Conservation (phyloP, 64 coral and sea anemone genomes). For the Platygyra sinensis region DNA sequence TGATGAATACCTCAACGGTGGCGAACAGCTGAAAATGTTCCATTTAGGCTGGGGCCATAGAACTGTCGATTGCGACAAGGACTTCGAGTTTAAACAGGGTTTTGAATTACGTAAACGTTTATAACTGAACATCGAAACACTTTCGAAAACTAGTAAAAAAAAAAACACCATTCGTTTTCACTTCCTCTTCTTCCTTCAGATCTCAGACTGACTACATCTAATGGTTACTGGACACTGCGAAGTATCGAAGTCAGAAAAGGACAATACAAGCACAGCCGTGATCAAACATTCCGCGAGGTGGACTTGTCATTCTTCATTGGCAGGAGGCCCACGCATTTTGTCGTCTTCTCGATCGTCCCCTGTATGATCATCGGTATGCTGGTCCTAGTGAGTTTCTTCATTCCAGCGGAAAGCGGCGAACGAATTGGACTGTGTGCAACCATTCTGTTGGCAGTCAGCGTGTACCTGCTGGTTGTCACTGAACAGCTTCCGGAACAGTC, state of each 20-base stretch:
- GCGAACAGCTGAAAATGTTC: too few relatives aligned
- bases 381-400: slow-evolving; percentile 61
- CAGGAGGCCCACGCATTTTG: slow-evolving; percentile 47
- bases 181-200: background rate
- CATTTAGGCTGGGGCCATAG: too few relatives aligned
- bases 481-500: slow-evolving; percentile 73
- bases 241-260: background rate
- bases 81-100: too few relatives aligned
- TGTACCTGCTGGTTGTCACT: slow-evolving; percentile 62
- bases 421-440: slow-evolving; percentile 68
- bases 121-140: too few relatives aligned
- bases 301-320: slow-evolving; percentile 17
- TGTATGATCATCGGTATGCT: slow-evolving; percentile 60
- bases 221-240: slow-evolving; percentile 34
- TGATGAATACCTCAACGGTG: too few relatives aligned
- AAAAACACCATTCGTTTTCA: too few relatives aligned
- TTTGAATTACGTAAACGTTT: too few relatives aligned
- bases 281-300: background rate
- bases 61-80: too few relatives aligned
- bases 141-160: too few relatives aligned
- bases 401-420: slow-evolving; percentile 74
- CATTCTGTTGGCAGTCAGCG: slow-evolving; percentile 73
- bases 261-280: background rate
- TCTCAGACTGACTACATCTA: slow-evolving; percentile 21
- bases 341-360: slow-evolving; percentile 59